A percentile compares a stretch with the other conserved stretches of the same genome.
phyloP scores from a whole-genome alignment of 2,113 vertebrate genomes.

The Anoplopoma fimbria region DNA sequence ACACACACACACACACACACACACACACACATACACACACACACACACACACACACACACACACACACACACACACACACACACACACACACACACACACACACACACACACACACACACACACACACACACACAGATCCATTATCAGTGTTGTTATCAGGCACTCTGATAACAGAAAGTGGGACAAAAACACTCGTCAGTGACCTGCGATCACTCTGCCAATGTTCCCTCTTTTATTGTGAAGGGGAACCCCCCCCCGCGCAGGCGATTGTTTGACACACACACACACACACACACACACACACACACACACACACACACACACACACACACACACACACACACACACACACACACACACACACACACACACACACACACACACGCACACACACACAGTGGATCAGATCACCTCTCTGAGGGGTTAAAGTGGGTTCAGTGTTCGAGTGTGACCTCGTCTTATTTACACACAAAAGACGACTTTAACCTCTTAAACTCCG shows the following conservation, averaged over 20 bases:
- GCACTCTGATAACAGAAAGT: slow-evolving; percentile 1
- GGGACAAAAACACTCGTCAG: slow-evolving; percentile 5
- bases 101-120: slow-evolving; percentile 22
- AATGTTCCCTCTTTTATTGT: slow-evolving; percentile 1
- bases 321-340: not conserved
- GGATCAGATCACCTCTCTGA: too few species aligned
- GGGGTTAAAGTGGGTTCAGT: too few species aligned
- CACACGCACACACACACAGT: not conserved
- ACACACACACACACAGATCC: slow-evolving; percentile 28
- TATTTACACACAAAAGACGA: too few species aligned
- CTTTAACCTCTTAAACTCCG: too few species aligned
- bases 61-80: not conserved
- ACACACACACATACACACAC: not conserved
- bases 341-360: not conserved
- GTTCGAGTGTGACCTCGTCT: too few species aligned
- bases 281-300: not conserved
- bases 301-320: not conserved
- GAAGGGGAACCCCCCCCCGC: not conserved
- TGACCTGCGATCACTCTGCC: not conserved
- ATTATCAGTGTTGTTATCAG: slow-evolving; percentile 8
- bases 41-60: not conserved
- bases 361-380: not conserved
- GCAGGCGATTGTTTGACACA: not conserved
- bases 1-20: not conserved
- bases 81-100: slow-evolving; percentile 1